Evolutionary conservation across 2,888 invertebrate species (phyloP).

Genomic region (Apamea monoglypha): DNA sequence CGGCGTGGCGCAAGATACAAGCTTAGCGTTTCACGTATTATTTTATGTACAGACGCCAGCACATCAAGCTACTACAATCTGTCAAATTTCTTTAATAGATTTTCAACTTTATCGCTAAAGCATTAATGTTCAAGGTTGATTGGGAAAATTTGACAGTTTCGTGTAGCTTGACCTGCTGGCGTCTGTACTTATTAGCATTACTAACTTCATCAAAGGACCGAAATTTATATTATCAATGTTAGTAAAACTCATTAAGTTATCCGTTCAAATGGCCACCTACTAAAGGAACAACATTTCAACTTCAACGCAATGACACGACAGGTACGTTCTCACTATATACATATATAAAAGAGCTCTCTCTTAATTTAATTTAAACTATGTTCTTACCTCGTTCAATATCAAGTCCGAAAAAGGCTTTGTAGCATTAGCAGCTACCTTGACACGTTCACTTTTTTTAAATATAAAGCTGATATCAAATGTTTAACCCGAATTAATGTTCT

Average conservation of each 20-base stretch:
- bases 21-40: not conserved
- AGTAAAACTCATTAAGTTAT: not conserved
- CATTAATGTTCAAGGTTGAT: no score
- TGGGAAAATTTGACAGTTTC: no score
- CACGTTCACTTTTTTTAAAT: not conserved
- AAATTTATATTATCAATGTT: not conserved
- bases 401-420: not conserved
- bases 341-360: not conserved
- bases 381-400: not conserved
- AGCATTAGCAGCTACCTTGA: not conserved
- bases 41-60: not conserved
- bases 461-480: not conserved
- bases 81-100: no score
- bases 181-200: no score
- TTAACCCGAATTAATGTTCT: not conserved
- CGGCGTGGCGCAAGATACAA: constrained; percentile 13
- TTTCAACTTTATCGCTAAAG: no score
- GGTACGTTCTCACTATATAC: not conserved
- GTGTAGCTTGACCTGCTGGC: no score
- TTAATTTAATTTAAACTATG: not conserved
- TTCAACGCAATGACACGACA: not conserved
- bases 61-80: no score
- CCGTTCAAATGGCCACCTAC: not conserved
- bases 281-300: not conserved
- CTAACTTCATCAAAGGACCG: no score